A percentile compares a stretch with the other conserved stretches of the same genome.
These are phyloP conservation scores for Scortum barcoo DNA, from an alignment of 2,113 vertebrate species.

Conservation along the genomic window DNA sequence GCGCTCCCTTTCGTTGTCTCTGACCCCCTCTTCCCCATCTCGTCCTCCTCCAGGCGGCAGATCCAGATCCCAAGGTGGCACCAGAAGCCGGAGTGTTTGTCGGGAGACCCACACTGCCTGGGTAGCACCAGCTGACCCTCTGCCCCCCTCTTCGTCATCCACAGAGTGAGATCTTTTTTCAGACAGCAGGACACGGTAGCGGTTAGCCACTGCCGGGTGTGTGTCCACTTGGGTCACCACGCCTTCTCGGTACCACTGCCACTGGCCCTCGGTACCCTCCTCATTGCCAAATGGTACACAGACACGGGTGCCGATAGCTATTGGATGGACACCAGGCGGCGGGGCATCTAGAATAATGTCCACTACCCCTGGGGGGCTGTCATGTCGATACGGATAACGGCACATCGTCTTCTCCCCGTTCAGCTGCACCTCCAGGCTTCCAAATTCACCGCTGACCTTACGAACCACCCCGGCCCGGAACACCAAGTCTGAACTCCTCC, in stretches of 20 bases:
- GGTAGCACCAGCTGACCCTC: constrained; percentile 53
- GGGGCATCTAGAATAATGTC: constrained; percentile 89
- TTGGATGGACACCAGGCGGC: constrained; percentile 82
- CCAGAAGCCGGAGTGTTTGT: constrained; percentile 89
- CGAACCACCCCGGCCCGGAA: constrained; percentile 90
- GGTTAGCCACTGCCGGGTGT: constrained; percentile 87
- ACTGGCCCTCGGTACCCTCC: constrained; percentile 75
- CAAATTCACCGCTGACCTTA: constrained; percentile 87
- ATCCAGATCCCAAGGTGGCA: constrained; percentile 88
- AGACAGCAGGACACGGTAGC: constrained; percentile 87
- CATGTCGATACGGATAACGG: constrained; percentile 85
- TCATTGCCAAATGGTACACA: constrained; percentile 87
- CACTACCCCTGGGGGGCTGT: constrained; percentile 78
- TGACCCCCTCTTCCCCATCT: constrained; percentile 67
- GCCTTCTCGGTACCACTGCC: constrained; percentile 87
- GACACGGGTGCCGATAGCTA: constrained; percentile 86
- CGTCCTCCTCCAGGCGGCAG: constrained; percentile 73
- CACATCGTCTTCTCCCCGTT: constrained; percentile 86
- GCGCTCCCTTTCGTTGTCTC: constrained; percentile 77
- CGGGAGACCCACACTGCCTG: constrained; percentile 89
- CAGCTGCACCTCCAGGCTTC: constrained; percentile 89
- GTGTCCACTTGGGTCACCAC: constrained; percentile 88
- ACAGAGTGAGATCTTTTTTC: constrained; percentile 70
- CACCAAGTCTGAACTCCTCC: constrained; percentile 59
- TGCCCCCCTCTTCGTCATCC: constrained; percentile 66